Percentiles rank a stretch among this genome's conserved stretches.
These are phyloP conservation scores for Helogale parvula DNA, from an alignment of 2,113 vertebrate species.

Conservation along the genomic window DNA sequence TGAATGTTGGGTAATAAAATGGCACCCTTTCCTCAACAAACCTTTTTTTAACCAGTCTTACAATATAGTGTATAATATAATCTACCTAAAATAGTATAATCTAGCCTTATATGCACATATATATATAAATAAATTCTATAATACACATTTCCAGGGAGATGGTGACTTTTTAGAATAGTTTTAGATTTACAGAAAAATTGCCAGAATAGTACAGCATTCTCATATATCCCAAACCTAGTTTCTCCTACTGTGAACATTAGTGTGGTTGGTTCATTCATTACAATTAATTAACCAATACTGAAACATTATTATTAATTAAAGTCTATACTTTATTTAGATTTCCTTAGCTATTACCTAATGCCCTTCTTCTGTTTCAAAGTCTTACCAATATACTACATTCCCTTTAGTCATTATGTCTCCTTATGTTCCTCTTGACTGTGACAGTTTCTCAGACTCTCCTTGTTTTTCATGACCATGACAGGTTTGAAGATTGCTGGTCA, in stretches of 20 bases:
- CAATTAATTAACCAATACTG: background rate
- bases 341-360: background rate
- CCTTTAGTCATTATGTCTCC: background rate
- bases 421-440: background rate
- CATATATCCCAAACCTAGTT: background rate
- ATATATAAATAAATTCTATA: background rate
- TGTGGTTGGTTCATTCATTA: background rate
- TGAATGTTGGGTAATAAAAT: background rate
- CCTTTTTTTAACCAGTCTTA: background rate
- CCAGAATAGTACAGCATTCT: background rate
- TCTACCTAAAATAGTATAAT: background rate
- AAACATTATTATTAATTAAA: background rate
- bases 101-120: background rate
- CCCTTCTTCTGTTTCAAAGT: background rate
- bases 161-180: background rate
- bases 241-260: background rate
- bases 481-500: background rate
- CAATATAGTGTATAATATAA: background rate
- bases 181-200: background rate
- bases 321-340: background rate
- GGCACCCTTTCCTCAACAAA: background rate
- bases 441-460: background rate
- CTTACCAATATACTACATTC: background rate
- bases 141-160: background rate
- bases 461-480: background rate